These are phyloP conservation scores for Nemopilema nomurai DNA, from an alignment of 30 jellyfish, hydroid and myxozoan genomes.

Conservation along the genomic window DNA sequence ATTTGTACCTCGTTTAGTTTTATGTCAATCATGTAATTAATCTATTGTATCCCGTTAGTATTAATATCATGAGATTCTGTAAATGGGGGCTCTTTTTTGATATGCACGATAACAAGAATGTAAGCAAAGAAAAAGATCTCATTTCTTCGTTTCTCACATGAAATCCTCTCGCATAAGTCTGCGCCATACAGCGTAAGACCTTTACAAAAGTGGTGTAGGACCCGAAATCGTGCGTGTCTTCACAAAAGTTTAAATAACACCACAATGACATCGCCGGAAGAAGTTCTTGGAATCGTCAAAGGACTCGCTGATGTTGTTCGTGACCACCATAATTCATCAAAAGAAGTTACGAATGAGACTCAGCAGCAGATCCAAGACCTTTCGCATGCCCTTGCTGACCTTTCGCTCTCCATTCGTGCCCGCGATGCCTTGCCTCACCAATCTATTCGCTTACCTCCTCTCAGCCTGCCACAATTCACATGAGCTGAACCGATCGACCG, in stretches of 20 bases:
- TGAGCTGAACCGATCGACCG: conserved; percentile 21
- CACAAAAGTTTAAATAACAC: background rate
- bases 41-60: background rate
- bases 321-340: conserved; percentile 20
- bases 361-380: conserved; percentile 35
- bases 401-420: conserved; percentile 9
- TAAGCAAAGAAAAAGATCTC: background rate
- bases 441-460: conserved; percentile 13
- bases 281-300: conserved; percentile 9
- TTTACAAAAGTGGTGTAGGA: background rate
- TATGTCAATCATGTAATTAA: background rate
- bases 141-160: background rate
- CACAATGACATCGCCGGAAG: background rate
- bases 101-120: background rate
- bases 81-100: background rate
- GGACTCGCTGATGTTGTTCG: conserved; percentile 18
- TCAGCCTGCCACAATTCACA: conserved; percentile 28
- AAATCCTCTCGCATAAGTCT: background rate
- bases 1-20: background rate
- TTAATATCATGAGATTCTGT: background rate
- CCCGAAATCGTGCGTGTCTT: background rate
- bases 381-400: conserved; percentile 1
- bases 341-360: background rate
- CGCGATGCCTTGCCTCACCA: background rate
- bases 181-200: background rate